phyloP scores from a whole-genome alignment of 2,113 vertebrate genomes.

The Salminus brasiliensis region DNA sequence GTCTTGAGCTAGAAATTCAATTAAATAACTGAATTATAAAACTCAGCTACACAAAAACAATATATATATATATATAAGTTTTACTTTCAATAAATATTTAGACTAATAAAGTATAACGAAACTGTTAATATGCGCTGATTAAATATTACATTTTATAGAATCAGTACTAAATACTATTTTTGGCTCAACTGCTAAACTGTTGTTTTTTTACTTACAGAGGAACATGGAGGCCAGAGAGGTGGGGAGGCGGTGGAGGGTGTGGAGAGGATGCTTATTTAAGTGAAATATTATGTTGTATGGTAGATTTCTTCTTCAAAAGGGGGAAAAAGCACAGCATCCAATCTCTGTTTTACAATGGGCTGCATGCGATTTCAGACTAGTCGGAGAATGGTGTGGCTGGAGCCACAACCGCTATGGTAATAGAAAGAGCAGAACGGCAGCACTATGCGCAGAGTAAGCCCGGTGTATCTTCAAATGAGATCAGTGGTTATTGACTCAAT shows the following conservation, averaged over 20 bases:
- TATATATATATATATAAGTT: too few relatives aligned
- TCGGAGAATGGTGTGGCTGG: constrained; percentile 55
- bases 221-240: background rate
- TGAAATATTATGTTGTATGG: constrained; percentile 51
- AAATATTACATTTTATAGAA: background rate
- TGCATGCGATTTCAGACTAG: constrained; percentile 51
- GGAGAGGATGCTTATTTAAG: constrained; percentile 41
- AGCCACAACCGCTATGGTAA: constrained; percentile 61
- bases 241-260: background rate
- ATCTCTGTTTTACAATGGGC: constrained; percentile 55
- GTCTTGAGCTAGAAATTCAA: too few relatives aligned
- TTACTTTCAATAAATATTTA: too few relatives aligned
- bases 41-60: too few relatives aligned
- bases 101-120: too few relatives aligned
- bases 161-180: background rate
- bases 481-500: constrained; percentile 78
- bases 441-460: constrained; percentile 50
- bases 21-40: too few relatives aligned
- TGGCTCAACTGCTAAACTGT: background rate
- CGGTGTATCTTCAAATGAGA: constrained; percentile 78
- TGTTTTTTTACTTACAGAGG: background rate
- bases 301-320: constrained; percentile 46
- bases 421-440: constrained; percentile 52
- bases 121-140: constrained; percentile 4
- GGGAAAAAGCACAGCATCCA: constrained; percentile 41